Base-by-base conservation (phyloP, 1,140 invertebrate species). In the Papilio aristodemus region DNA sequence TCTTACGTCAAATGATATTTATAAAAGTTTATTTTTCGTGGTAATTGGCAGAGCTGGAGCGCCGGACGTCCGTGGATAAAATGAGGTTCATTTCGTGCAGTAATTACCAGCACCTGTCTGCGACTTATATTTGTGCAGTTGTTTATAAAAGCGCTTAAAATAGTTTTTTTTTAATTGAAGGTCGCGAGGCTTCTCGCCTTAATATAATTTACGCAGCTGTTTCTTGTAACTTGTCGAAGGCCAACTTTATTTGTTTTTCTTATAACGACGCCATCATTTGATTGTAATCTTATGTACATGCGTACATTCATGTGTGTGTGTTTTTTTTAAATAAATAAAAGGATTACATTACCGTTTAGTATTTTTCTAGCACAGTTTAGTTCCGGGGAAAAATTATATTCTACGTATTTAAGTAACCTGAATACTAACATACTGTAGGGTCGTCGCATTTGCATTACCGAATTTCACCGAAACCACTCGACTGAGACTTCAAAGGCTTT, bases 21-120 rank as follows among this genome's bases (percentile, higher is more conserved):
- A 11, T 50, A 50, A 50, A 22, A 17, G 46, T 50, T 2, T 17
- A 50, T 50, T 50, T 50, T 50, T 22, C 46, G 19, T 50, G 46
- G 46, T 50, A 50, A 50, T 22, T 50, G 46, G 19, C 19, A 22
- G 9, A 32, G 2, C 27, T 6, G 41, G 3, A 3, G 43, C 46
- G 8, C 10, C 46, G 46, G 17, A 50, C 11, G 46, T 50, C 19
- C 46, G 46, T 4, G 4, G 1, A 9, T 50, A 25, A 19, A 22
- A 17, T 9, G 17, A 10, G 19, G 9, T 50, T 50, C 46, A 50
- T 50, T 50, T 50, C 9, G 14, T 13, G 17, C 46, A 50, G 17
- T 22, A 50, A 50, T 50, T 50, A 50, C 17, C 0, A 39, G 4
- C 10, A 39, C 11, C 38, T 39, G 13, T 39, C 11, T 39, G 46